phyloP scores from a whole-genome alignment of 2,113 vertebrate genomes.

The Corythornis madagascariensis region DNA sequence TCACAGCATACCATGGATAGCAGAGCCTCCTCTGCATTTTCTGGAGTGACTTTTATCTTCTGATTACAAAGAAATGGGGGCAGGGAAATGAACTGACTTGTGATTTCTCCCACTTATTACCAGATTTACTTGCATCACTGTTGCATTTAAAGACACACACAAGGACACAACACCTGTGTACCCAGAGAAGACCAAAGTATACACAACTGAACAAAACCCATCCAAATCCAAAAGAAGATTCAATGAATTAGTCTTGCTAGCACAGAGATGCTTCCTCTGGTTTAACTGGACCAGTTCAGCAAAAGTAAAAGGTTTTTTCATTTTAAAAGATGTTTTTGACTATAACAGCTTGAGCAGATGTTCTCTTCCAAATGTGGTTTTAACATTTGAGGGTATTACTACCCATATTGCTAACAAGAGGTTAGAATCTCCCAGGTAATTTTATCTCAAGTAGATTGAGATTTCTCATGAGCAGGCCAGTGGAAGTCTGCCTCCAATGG shows the following conservation, averaged over 20 bases:
- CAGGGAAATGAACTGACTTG: slow-evolving; percentile 14
- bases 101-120: slow-evolving; percentile 19
- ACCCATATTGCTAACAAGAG: not conserved
- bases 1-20: not conserved
- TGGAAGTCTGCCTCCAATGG: not conserved
- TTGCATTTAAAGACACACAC: not conserved
- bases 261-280: not conserved
- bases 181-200: not conserved
- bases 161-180: not conserved
- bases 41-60: slow-evolving; percentile 45
- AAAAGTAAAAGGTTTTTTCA: not conserved
- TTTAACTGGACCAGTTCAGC: not conserved
- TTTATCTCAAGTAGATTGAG: slow-evolving; percentile 15
- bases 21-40: slow-evolving; percentile 60
- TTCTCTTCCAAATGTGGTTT: not conserved
- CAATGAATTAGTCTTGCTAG: not conserved
- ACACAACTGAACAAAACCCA: not conserved
- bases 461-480: not conserved
- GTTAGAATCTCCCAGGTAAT: slow-evolving; percentile 8
- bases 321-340: not conserved
- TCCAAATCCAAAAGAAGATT: not conserved
- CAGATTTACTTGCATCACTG: not conserved
- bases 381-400: not conserved
- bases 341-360: not conserved
- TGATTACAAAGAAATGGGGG: slow-evolving; percentile 40